These are phyloP conservation scores for Crocodylus rhombifer DNA, from an alignment of 2,797 vertebrate species.

Conservation along the genomic window DNA sequence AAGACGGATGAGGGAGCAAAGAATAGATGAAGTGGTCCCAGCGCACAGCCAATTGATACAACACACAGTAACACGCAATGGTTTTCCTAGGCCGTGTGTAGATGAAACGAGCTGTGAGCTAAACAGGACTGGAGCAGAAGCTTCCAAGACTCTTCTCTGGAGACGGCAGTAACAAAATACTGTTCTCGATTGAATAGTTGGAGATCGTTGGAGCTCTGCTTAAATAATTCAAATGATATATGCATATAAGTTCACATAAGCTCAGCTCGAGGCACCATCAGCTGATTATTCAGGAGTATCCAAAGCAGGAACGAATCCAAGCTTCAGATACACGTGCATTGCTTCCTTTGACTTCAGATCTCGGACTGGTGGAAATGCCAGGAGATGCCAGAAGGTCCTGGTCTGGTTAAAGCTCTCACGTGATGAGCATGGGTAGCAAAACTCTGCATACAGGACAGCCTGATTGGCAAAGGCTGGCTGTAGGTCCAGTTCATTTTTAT, in stretches of 20 bases:
- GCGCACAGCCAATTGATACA: neutral
- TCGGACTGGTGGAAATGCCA: neutral
- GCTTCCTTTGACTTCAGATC: neutral
- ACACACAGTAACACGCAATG: neutral
- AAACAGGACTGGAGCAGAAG: neutral
- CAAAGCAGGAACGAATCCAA: neutral
- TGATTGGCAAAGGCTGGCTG: neutral
- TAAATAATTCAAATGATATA: no score
- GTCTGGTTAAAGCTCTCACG: neutral
- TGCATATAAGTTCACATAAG: neutral
- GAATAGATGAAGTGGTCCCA: neutral
- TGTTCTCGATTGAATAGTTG: neutral
- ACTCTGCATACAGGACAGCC: neutral
- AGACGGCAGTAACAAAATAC: neutral
- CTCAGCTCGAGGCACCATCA: neutral
- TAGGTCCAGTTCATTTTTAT: slow-evolving; percentile 37
- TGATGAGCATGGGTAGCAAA: neutral
- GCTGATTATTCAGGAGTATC: neutral
- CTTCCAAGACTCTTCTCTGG: neutral
- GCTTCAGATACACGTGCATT: neutral
- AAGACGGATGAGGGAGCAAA: neutral
- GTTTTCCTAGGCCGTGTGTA: neutral
- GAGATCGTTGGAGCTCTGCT: no score
- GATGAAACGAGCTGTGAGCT: no score
- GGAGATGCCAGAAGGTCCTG: neutral